phyloP scores from a whole-genome alignment of 2,797 vertebrate species.

The Anabacerthia variegaticeps region DNA sequence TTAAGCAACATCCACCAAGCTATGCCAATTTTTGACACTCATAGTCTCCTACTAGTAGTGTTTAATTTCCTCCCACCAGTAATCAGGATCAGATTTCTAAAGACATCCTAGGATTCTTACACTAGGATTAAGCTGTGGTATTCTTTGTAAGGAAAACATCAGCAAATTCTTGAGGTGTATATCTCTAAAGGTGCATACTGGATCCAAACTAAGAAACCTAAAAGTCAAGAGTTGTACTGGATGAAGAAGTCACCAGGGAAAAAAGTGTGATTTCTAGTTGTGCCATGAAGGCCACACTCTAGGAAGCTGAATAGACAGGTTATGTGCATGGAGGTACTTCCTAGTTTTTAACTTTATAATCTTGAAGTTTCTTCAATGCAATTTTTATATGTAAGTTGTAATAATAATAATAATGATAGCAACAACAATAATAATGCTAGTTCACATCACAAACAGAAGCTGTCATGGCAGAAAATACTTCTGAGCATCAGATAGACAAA shows the following conservation, averaged over 20 bases:
- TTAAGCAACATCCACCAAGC: background rate
- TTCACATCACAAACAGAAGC: background rate
- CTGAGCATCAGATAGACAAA: background rate
- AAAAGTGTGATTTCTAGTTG: background rate
- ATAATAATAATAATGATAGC: background rate
- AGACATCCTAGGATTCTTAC: background rate
- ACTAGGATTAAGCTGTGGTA: background rate
- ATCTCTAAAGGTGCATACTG: background rate
- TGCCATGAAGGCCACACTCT: background rate
- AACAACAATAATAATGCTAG: background rate
- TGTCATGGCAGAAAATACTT: background rate
- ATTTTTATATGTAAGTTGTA: background rate
- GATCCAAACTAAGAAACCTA: background rate
- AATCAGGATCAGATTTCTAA: background rate
- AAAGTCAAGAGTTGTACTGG: background rate
- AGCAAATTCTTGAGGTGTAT: background rate
- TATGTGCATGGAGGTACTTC: background rate
- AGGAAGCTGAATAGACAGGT: background rate
- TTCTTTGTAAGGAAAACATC: background rate
- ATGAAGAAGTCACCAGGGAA: background rate
- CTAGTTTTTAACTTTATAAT: background rate
- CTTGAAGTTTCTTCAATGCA: background rate
- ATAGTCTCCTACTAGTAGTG: background rate
- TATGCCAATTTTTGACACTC: background rate
- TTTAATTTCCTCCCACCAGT: background rate